Percentiles rank a stretch among this genome's conserved stretches.
Evolutionary conservation across 2,888 invertebrate species (phyloP).

Genomic region (Apotomis betuletana): DNA sequence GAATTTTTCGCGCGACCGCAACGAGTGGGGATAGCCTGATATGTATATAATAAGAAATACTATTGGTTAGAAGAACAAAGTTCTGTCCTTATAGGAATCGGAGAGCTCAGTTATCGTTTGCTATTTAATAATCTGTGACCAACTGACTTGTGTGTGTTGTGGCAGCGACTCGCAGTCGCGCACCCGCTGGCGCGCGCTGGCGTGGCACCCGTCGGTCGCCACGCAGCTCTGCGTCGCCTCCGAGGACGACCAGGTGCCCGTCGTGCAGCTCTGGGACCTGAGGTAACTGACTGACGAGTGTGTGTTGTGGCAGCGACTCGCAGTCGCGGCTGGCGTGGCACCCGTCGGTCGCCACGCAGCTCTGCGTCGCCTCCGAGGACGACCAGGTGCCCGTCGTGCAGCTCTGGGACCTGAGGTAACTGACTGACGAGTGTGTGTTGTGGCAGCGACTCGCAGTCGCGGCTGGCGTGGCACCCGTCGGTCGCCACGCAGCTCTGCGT

Average conservation of each 20-base stretch:
- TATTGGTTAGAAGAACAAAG: too few relatives aligned
- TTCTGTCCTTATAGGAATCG: too few relatives aligned
- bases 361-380: slow-evolving; percentile 97
- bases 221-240: slow-evolving; percentile 97
- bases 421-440: slow-evolving; percentile 42
- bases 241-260: slow-evolving; percentile 96
- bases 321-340: not conserved
- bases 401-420: slow-evolving; percentile 94
- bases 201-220: slow-evolving; percentile 3
- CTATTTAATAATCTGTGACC: too few relatives aligned
- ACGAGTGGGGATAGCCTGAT: too few relatives aligned
- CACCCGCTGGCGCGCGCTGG: too few relatives aligned
- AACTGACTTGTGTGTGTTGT: too few relatives aligned
- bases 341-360: slow-evolving; percentile 85
- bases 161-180: too few relatives aligned
- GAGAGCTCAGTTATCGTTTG: too few relatives aligned
- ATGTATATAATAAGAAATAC: too few relatives aligned
- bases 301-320: too few relatives aligned
- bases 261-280: slow-evolving; percentile 97
- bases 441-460: slow-evolving; percentile 84
- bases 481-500: slow-evolving; percentile 97
- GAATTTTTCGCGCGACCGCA: too few relatives aligned
- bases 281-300: slow-evolving; percentile 77
- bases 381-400: slow-evolving; percentile 96
- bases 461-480: slow-evolving; percentile 97